Base-by-base conservation (phyloP, 2,797 vertebrate genomes). In the Acomys russatus region DNA sequence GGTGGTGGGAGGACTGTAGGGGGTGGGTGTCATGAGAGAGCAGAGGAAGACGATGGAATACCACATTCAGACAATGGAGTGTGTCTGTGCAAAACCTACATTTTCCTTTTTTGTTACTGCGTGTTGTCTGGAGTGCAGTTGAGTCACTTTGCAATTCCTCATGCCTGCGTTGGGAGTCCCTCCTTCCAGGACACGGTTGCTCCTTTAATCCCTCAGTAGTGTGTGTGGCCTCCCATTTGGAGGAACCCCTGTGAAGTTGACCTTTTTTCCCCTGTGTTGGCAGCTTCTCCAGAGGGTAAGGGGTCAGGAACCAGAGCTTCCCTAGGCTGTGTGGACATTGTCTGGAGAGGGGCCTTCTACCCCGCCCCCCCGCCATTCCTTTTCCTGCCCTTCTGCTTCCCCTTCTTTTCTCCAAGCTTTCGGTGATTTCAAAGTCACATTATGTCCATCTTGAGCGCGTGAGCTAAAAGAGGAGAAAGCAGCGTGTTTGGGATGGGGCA, bases 301-400 rank as follows among this genome's bases (percentile, higher is more conserved):
- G 95, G 97, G 97, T 97, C 97, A 97, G 94, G 91, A 77, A 73
- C 94, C 97, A 98, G 97, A 97, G 97, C 97, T 98, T 98, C 96
- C 96, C 97, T 64, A 80, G 95, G 77, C 87, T 3, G 30, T 68
- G 54, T 25, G 93, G 93, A 91, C 89, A 95, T 96, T 97, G 96
- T 97, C 96, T 74, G 3, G 83, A 92, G 92, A 73, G 92, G 95
- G 84, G 90, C 33, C 20, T 91, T 89, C 92, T 94, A 91, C 84
- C 73, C 88, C 90, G 90, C 95, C 93, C 97, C 97, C 97, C 97
- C 96, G 97, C 93, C 97, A 89, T 92, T 44, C 44, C 44, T 44
- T 44, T 44, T 44, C 44, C 44, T 44, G 44, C 44, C 49, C 97
- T 96, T 96, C 83, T 97, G 95, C 95, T 97, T 97, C 96, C 96